Conservation (phyloP, 2,113 vertebrate species). For the Cyanoramphus novaezelandiae region DNA sequence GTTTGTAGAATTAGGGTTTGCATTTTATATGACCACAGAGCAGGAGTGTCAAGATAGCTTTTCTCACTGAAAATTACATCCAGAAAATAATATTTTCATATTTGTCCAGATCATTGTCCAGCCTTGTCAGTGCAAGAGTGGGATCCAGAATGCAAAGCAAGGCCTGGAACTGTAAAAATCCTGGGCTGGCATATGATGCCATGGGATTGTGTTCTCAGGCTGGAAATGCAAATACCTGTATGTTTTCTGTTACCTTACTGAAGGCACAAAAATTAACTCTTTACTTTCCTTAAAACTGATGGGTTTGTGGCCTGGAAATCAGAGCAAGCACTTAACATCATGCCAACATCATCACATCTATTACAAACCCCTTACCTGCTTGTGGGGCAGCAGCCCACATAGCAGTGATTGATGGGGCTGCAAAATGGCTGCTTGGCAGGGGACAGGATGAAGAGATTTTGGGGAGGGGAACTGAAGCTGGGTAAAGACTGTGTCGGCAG, state of each 20-base stretch:
- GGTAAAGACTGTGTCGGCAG: not conserved
- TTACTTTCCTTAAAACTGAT: not conserved
- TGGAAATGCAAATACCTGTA: not conserved
- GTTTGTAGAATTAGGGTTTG: not conserved
- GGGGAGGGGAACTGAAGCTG: not conserved
- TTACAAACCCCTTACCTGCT: not conserved
- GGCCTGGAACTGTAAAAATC: not conserved
- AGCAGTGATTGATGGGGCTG: not conserved
- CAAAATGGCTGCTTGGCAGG: fast-evolving
- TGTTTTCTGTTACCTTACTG: not conserved
- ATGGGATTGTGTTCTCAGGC: not conserved
- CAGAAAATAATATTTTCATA: not conserved
- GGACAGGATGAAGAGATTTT: not conserved
- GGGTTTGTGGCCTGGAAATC: not conserved
- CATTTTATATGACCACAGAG: not conserved
- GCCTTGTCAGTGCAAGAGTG: not conserved
- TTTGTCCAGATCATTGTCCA: not conserved
- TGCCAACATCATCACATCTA: not conserved
- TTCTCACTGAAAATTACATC: not conserved
- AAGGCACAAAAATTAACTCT: not conserved
- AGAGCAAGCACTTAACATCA: not conserved
- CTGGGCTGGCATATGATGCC: not conserved
- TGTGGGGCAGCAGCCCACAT: not conserved
- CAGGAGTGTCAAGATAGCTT: not conserved
- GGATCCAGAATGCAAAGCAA: not conserved